Evolutionary conservation across 2,113 vertebrate species (phyloP).

Genomic region (Microtus ochrogaster): DNA sequence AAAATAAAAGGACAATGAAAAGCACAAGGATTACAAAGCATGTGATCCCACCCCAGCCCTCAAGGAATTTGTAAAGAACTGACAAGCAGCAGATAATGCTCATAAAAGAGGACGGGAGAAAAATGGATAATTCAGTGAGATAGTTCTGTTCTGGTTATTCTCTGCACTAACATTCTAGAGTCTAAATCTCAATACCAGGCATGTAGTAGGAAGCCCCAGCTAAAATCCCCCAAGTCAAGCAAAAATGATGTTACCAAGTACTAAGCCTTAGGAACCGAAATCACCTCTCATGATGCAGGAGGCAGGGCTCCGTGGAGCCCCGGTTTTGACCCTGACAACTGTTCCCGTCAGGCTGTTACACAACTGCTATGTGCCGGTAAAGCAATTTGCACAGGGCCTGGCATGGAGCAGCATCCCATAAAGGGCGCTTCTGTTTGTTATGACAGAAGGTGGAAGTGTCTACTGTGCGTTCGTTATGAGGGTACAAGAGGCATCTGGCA

Average conservation of each 20-base stretch:
- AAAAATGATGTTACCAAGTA: not conserved
- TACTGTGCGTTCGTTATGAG: not conserved
- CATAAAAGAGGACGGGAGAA: not conserved
- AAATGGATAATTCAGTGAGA: not conserved
- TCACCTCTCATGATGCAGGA: not conserved
- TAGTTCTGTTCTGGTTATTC: not conserved
- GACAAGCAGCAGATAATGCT: not conserved
- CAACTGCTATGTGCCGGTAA: not conserved
- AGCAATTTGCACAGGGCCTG: not conserved
- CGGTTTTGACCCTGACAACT: not conserved
- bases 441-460: not conserved
- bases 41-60: not conserved
- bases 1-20: not conserved
- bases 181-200: not conserved
- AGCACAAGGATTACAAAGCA: not conserved
- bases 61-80: not conserved
- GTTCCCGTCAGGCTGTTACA: not conserved
- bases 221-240: not conserved
- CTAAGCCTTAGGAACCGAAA: constrained; percentile 3
- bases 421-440: not conserved
- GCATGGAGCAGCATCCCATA: not conserved
- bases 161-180: not conserved
- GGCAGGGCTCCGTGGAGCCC: not conserved
- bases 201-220: not conserved
- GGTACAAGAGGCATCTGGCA: not conserved